Evolutionary conservation across 2,888 invertebrate genomes (phyloP), one percentile per base, ranked within the genome.

Genomic region (Agrilus mali): DNA sequence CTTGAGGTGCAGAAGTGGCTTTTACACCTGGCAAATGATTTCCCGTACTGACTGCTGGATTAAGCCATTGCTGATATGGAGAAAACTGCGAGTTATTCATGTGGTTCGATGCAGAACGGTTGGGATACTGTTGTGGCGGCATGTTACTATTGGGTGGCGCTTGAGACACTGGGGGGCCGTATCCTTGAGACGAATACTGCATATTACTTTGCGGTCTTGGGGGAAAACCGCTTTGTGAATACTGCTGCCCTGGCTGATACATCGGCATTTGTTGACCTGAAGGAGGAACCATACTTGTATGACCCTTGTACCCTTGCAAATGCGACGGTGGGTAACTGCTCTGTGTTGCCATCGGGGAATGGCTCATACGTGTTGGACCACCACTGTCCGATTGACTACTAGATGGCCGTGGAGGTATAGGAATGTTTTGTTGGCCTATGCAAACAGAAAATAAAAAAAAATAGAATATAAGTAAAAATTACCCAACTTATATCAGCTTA

Each of bases 331-430:
- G 77, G 63, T 77, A 78, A 58, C 74, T 75, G 64, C 73, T 71
- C 52, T 64, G 63, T 36, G 57, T 72, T 56, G 77, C 74, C 77
- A 82, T 78, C 51, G 81, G 80, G 52, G 81, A 80, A 63, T 80
- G 80, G 65, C 77, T 78, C 72, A 81, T 75, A 53, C 78, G 73
- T 57, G 73, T 71, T 56, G 77, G 75, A 60, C 75, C 75, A 61
- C 72, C 70, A 60, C 72, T 68, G 60, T 74, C 73, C 47, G 73
- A 73, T 60, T 73, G 82, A 64, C 80, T 78, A 68, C 92, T 92
- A 61, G 92, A 86, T 68, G 93, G 93, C 66, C 93, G 82, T 66
- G 89, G 88, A 67, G 93, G 92, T 85, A 93, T 92, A 73, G 89
- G 86, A 81, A 89, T 84, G 82, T 85, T 90, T 80, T 87, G 87